Base-by-base conservation (phyloP, 2,113 vertebrate species). In the Anarrhichthys ocellatus region DNA sequence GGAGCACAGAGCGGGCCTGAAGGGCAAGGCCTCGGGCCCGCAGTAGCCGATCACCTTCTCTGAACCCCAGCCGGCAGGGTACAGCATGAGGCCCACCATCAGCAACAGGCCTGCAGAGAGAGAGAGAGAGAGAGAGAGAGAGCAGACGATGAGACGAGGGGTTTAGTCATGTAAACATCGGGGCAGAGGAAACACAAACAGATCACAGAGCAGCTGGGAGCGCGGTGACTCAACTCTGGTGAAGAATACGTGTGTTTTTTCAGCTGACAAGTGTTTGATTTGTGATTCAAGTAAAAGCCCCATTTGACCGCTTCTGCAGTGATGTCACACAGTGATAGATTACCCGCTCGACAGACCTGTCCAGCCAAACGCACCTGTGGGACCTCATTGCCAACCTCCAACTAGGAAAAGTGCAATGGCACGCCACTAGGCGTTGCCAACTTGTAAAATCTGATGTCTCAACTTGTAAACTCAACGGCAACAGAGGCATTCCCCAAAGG, bases 51-150 rank as follows among this genome's bases (percentile, higher is more conserved):
- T 85, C 73, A 97, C 98, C 86, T 99, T 99, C 86, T 97, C 96
- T 77, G 97, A 98, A 85, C 98, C 98, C 98, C 98, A 99, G 65
- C 98, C 98, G 13, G 97, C 97, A 61, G 98, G 97, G 93, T 99
- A 99, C 89, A 99, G 95, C 92, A 99, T 97, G 91, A 99, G 94
- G 54, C 97, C 98, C 74, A 99, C 96, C 84, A 99, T 97, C 87
- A 99, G 96, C 94, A 99, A 95, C 82, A 99, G 96, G 82, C 98
- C 98, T 99, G 94, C 38, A 84, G 67, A 63, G 20, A 74, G 68
- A 64, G 76, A 24, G 13, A 61, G 58, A 61, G 27, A 9, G 52
- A 11, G 58, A 32, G 13, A 61, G 58, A 61, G 27, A 77, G 63
- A 73, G 76, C 22, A 83, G 40, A 80, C 20, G 1, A 80, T 7